These are phyloP conservation scores for Amblyjoppa fuscipennis DNA, from an alignment of 2,888 invertebrate genomes.

Conservation along the genomic window DNA sequence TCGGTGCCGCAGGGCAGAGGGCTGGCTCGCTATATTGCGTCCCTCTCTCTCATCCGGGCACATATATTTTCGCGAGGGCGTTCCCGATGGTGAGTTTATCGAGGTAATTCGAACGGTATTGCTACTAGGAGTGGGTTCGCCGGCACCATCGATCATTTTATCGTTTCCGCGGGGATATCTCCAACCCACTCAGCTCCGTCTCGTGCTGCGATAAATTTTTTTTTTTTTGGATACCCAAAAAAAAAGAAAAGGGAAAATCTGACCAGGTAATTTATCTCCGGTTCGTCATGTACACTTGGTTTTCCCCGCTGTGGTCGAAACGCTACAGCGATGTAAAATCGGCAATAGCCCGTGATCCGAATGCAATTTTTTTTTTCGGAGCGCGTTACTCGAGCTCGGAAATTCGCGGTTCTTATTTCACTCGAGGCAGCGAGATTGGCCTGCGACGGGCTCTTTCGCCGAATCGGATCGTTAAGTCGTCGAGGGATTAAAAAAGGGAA, in stretches of 20 bases:
- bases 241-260: constrained; percentile 22
- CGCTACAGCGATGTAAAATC: not conserved
- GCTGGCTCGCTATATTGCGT: constrained; percentile 9
- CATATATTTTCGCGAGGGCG: constrained; percentile 39
- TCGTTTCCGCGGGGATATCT: constrained; percentile 41
- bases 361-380: not conserved
- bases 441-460: constrained; percentile 13
- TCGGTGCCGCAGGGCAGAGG: constrained; percentile 45
- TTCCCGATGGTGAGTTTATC: constrained; percentile 61
- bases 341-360: too few relatives aligned
- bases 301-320: not conserved
- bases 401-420: constrained; percentile 10
- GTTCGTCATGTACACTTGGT: not conserved
- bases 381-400: not conserved
- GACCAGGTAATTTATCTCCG: not conserved
- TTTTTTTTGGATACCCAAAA: constrained; percentile 26
- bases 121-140: constrained; percentile 55
- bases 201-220: constrained; percentile 14
- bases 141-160: constrained; percentile 62
- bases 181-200: constrained; percentile 4
- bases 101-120: constrained; percentile 65
- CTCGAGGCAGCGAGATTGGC: constrained; percentile 8
- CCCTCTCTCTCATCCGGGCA: not conserved
- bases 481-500: constrained; percentile 45
- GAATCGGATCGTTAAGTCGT: constrained; percentile 31